phyloP scores from a whole-genome alignment of 1,140 invertebrate genomes.

The Euwallacea fornicatus region DNA sequence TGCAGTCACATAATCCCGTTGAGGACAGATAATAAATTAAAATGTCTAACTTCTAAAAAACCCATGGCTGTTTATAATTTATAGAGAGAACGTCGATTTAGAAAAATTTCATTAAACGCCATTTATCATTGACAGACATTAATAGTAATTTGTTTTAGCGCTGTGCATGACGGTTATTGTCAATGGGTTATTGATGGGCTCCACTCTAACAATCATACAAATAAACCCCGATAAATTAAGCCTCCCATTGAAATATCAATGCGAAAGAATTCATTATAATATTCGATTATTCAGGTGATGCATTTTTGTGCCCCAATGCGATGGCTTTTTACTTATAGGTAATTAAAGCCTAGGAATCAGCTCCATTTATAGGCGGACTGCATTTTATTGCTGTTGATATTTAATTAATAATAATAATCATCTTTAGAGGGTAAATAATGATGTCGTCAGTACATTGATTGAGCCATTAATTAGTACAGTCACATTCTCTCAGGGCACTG shows the following conservation, averaged over 20 bases:
- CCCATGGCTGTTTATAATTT: slow-evolving; percentile 33
- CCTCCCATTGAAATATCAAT: slow-evolving; percentile 18
- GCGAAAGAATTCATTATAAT: slow-evolving; percentile 19
- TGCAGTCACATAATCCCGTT: slow-evolving; percentile 20
- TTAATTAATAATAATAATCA: no score
- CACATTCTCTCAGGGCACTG: no score
- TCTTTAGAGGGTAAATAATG: no score
- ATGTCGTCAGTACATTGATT: no score
- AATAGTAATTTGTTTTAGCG: slow-evolving; percentile 37
- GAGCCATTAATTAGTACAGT: no score
- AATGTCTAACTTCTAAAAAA: slow-evolving; percentile 27
- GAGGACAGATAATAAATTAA: slow-evolving; percentile 28
- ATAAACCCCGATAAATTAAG: slow-evolving; percentile 29
- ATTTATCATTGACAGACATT: slow-evolving; percentile 33
- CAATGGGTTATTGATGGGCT: slow-evolving; percentile 32
- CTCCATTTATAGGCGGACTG: no score
- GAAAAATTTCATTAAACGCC: slow-evolving; percentile 29
- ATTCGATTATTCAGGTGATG: slow-evolving; percentile 17
- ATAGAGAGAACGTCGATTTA: slow-evolving; percentile 22
- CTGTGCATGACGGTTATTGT: slow-evolving; percentile 32
- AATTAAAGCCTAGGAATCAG: no score
- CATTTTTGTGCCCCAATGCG: slow-evolving; percentile 3
- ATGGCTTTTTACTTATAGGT: no score
- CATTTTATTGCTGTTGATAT: no score
- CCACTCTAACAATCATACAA: slow-evolving; percentile 30